Evolutionary conservation across 2,113 vertebrate genomes (phyloP).

Genomic region (Rhea pennata): DNA sequence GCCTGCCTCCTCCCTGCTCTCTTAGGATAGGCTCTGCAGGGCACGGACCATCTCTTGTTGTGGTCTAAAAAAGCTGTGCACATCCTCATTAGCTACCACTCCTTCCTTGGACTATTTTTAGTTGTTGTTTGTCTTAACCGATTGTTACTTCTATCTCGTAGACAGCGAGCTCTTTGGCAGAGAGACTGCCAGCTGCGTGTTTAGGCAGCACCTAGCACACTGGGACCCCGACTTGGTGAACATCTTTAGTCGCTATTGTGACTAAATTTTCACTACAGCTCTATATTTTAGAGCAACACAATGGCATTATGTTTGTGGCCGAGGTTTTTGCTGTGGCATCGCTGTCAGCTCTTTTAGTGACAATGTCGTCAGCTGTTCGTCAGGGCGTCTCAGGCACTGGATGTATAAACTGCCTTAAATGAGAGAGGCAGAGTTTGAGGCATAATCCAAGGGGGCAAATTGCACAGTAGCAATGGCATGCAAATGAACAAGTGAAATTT

Average conservation of each 20-base stretch:
- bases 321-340: neutral
- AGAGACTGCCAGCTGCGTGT: neutral
- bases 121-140: constrained; percentile 2
- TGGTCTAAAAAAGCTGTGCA: neutral
- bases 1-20: neutral
- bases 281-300: neutral
- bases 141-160: neutral
- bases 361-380: neutral
- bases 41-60: neutral
- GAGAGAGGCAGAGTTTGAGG: neutral
- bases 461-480: neutral
- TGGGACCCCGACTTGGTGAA: neutral
- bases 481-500: neutral
- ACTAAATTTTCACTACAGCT: neutral
- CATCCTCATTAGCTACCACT: neutral
- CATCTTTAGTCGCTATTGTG: neutral
- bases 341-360: neutral
- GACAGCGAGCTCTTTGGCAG: neutral
- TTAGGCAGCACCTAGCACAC: neutral
- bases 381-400: neutral
- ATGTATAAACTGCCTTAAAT: neutral
- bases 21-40: neutral
- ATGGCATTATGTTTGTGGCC: neutral
- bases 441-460: neutral
- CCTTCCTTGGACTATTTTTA: constrained; percentile 22